Base-by-base conservation (phyloP, 2,888 invertebrate species). In the Thereva unica region DNA sequence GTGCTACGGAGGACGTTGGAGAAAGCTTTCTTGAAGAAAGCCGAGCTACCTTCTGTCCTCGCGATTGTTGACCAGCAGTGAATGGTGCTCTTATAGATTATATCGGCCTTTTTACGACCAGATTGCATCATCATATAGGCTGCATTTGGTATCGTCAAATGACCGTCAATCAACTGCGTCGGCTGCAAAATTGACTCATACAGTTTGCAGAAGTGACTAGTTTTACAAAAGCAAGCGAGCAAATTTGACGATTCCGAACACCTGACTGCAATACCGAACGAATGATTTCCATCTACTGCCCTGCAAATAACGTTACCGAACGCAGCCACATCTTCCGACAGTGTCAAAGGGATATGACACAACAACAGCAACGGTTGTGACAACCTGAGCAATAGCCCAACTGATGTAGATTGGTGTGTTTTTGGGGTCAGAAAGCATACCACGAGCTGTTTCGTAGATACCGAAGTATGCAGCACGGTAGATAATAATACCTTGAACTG, bases 81-180 rank as follows among this genome's bases (percentile, higher is more conserved):
- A 70, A 93, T 76, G 63, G 97, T 95, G 83, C 85, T 90, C 85
- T 92, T 96, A 88, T 96, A 96, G 75, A 93, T 82, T 73, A 93
- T 87, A 66, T 94, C 93, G 65, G 83, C 82, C 85, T 89, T 88
- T 76, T 87, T 88, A 72, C 92, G 89, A 67, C 95, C 95, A 74
- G 95, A 95, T 84, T 96, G 96, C 97, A 97, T 97, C 97, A 97
- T 97, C 94, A 98, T 94, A n/a, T n/a, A n/a, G n/a, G n/a, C n/a
- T n/a, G n/a, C n/a, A n/a, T n/a, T n/a, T n/a, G n/a, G n/a, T n/a
- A n/a, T n/a, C n/a, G n/a, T n/a, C n/a, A n/a, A n/a, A n/a, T n/a
- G n/a, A n/a, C n/a, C n/a, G n/a, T n/a, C n/a, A n/a, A n/a, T n/a
- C n/a, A n/a, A n/a, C n/a, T n/a, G n/a, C n/a, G n/a, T n/a, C n/a